phyloP scores from a whole-genome alignment of 2,888 invertebrate genomes.

The Callyntrura guangdongensis region DNA sequence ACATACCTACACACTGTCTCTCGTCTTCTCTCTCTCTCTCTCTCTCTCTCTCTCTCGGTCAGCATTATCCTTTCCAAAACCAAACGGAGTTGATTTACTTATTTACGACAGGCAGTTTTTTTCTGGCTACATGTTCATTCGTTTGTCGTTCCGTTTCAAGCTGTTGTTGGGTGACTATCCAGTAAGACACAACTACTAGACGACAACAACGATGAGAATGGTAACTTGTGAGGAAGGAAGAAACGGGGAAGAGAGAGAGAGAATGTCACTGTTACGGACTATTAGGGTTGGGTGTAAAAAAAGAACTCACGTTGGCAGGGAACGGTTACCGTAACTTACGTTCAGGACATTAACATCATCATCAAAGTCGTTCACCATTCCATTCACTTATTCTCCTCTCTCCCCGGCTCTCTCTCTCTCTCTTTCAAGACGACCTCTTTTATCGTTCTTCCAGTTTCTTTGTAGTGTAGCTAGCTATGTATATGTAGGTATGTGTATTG shows the following conservation, averaged over 20 bases:
- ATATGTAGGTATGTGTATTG: slow-evolving; percentile 14
- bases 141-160: neutral
- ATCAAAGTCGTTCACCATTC: slow-evolving; percentile 42
- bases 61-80: neutral
- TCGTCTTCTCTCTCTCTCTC: neutral
- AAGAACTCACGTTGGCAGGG: slow-evolving; percentile 21
- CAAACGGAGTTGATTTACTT: slow-evolving; percentile 27
- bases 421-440: no score
- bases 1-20: no score
- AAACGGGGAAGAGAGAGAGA: neutral
- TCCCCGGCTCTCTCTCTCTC: neutral
- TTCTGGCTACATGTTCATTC: neutral
- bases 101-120: slow-evolving; percentile 29
- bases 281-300: slow-evolving; percentile 45
- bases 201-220: no score
- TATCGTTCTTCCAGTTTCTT: no score
- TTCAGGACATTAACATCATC: slow-evolving; percentile 29
- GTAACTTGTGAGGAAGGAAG: neutral
- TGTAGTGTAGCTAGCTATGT: neutral
- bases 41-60: neutral
- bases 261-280: slow-evolving; percentile 52
- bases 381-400: slow-evolving; percentile 14
- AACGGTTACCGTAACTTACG: slow-evolving; percentile 29
- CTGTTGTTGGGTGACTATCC: neutral
- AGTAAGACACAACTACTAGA: neutral